Conservation (phyloP, 2,888 invertebrate species). For the Lacanobia wlatinum region DNA sequence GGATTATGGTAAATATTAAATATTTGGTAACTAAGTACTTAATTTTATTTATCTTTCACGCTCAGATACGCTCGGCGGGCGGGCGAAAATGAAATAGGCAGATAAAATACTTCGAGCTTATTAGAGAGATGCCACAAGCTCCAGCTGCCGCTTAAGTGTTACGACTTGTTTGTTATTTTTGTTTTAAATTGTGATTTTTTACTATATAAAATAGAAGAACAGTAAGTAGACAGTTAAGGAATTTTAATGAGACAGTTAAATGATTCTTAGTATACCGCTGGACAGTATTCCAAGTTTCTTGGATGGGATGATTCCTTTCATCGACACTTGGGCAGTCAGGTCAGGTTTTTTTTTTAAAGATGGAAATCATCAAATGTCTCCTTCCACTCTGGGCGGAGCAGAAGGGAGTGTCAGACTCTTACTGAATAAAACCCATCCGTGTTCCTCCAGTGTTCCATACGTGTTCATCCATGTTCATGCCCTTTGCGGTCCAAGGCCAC, state of each 20-base stretch:
- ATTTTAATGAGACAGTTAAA: too few relatives aligned
- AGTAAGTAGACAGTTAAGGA: background rate
- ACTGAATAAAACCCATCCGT: too few relatives aligned
- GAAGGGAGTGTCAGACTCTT: too few relatives aligned
- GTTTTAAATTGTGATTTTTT: constrained; percentile 20
- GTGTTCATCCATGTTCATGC: too few relatives aligned
- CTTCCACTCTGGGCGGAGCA: too few relatives aligned
- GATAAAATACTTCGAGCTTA: constrained; percentile 50
- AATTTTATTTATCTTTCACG: constrained; percentile 17
- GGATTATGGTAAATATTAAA: background rate
- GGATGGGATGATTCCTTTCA: background rate
- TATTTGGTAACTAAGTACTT: too few relatives aligned
- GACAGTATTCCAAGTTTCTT: background rate
- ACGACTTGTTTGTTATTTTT: constrained; percentile 18
- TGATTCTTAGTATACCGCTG: background rate
- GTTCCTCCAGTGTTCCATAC: too few relatives aligned
- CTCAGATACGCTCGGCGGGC: constrained; percentile 36
- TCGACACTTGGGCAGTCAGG: background rate
- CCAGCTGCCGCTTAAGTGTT: constrained; percentile 23
- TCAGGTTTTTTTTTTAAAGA: too few relatives aligned
- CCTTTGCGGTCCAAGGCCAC: too few relatives aligned
- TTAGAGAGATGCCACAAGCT: constrained; percentile 36
- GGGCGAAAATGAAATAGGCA: constrained; percentile 42
- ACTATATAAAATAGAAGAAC: background rate
- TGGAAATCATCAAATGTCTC: too few relatives aligned